phyloP scores from a whole-genome alignment of 2,113 vertebrate genomes.

The Sardina pilchardus region DNA sequence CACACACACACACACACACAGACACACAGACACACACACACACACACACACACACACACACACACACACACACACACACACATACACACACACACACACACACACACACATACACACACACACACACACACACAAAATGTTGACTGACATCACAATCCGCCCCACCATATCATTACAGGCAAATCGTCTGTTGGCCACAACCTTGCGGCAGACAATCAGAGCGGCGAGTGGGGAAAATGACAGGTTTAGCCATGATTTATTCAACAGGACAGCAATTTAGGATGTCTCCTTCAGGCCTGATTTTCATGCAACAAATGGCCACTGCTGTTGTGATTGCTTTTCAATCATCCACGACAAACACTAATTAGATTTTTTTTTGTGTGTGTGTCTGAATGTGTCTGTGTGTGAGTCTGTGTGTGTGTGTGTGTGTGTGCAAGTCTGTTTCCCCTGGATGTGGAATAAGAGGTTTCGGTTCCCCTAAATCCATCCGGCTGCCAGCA shows the following conservation, averaged over 20 bases:
- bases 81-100: not conserved
- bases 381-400: not conserved
- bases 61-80: slow-evolving; percentile 6
- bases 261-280: slow-evolving; percentile 56
- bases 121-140: slow-evolving; percentile 1
- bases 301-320: slow-evolving; percentile 64
- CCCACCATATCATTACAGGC: slow-evolving; percentile 35
- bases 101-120: slow-evolving; percentile 8
- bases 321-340: slow-evolving; percentile 75
- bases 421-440: not conserved
- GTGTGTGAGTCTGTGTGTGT: not conserved
- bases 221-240: slow-evolving; percentile 52
- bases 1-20: not conserved
- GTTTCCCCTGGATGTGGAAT: not conserved
- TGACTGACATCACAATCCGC: slow-evolving; percentile 17
- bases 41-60: not conserved
- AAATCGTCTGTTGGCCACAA: slow-evolving; percentile 47
- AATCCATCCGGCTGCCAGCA: slow-evolving; percentile 42
- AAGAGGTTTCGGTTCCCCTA: not conserved
- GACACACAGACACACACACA: not conserved
- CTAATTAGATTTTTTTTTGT: slow-evolving; percentile 68
- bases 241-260: slow-evolving; percentile 54
- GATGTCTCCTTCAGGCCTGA: slow-evolving; percentile 50
- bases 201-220: slow-evolving; percentile 51
- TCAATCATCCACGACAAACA: slow-evolving; percentile 75